Evolutionary conservation across 2,113 vertebrate genomes (phyloP), one percentile per base, ranked within the genome.

Genomic region (Tychaedon coryphoeus): DNA sequence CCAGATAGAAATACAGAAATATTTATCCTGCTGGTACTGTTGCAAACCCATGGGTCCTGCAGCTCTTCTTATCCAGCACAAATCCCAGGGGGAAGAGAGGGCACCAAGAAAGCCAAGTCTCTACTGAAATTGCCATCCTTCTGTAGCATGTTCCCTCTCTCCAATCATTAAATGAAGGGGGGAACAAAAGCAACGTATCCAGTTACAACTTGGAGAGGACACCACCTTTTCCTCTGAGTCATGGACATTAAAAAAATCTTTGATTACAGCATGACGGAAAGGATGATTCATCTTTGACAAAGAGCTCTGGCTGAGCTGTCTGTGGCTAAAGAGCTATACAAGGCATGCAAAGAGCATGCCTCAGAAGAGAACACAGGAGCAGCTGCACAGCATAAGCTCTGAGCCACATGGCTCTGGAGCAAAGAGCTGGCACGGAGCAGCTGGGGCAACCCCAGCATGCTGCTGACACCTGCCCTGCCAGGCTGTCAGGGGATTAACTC

Each of bases 1-100:
- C 51, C 87, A 91, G 34, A 65, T 36, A 82, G 80, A 93, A 95
- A 87, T 65, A 87, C 71, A 94, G 50, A 94, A 93, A 94, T 94
- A 97, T 96, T 95, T 95, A 95, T 90, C 79, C 93, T 93, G 87
- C 51, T 90, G 75, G 38, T 79, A 80, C 81, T 67, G 71, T 12
- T 88, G 29, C 64, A 83, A 91, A 73, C 6, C 28, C 45, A 29
- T 36, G 56, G 42, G 69, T 92, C 56, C 78, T 56, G 50, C 33
- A 92, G 45, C n/a, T 87, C 61, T 71, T 90, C 82, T 88, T 70
- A 69, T 26, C 42, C 50, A 54, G 58, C n/a, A 86, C 45, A 73
- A n/a, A 88, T 40, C 65, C 72, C 58, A 79, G 62, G n/a, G 34
- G 38, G 56, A 92, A 84, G 43, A 29, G 45, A 94, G 16, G 20